A percentile compares a stretch with the other conserved stretches of the same genome.
Evolutionary conservation across 2,797 vertebrate genomes (phyloP).

Genomic region (Gymnodraco acuticeps): DNA sequence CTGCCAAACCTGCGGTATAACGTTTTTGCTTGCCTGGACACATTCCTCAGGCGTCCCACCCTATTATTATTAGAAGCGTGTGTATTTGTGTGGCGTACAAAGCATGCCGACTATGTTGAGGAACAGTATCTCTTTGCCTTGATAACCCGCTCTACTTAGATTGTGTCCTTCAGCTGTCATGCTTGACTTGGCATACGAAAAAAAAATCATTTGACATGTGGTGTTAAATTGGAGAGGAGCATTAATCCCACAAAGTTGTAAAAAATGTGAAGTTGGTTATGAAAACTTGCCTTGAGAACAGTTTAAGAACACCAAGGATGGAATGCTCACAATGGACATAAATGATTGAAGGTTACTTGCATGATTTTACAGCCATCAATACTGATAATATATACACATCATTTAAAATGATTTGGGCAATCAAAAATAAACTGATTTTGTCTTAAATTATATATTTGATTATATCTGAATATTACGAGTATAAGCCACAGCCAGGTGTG

Average conservation of each 20-base stretch:
- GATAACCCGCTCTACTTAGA: conserved; percentile 46
- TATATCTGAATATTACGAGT: too few species aligned
- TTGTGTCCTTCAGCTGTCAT: conserved; percentile 55
- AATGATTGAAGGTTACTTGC: conserved; percentile 11
- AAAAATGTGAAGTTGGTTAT: conserved; percentile 44
- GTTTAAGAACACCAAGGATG: conserved; percentile 39
- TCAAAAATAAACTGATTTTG: neutral
- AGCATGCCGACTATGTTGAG: conserved; percentile 52
- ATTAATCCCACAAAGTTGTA: conserved; percentile 46
- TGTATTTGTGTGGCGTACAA: conserved; percentile 50
- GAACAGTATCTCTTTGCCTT: conserved; percentile 48
- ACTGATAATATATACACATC: neutral
- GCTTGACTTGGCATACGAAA: conserved; percentile 43
- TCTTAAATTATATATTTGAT: neutral
- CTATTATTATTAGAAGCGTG: conserved; percentile 81
- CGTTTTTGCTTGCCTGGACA: conserved; percentile 82
- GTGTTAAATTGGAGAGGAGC: conserved; percentile 47
- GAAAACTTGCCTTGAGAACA: conserved; percentile 22
- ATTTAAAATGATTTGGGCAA: neutral
- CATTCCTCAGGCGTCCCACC: conserved; percentile 80
- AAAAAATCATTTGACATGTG: conserved; percentile 58
- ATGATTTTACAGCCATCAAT: conserved; percentile 3
- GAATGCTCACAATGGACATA: conserved; percentile 30
- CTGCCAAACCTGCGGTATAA: conserved; percentile 68
- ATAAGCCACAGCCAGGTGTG: neutral